Evolutionary conservation across 2,113 vertebrate genomes (phyloP).

Genomic region (Syngnathus typhle): DNA sequence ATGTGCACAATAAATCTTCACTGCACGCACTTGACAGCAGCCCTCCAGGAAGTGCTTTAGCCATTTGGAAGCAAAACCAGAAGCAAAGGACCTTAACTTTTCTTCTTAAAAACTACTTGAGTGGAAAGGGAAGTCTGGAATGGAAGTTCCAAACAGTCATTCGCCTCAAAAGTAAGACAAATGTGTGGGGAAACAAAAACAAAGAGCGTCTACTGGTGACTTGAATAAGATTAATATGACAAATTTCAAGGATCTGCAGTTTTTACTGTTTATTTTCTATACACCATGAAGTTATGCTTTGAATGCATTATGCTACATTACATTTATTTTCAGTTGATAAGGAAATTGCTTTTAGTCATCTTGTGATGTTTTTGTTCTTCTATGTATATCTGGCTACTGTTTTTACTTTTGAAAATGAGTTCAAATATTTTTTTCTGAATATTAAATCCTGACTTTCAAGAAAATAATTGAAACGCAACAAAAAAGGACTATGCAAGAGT

Average conservation of each 20-base stretch:
- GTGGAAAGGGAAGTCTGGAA: slow-evolving; percentile 37
- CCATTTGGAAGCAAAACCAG: slow-evolving; percentile 15
- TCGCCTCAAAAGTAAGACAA: slow-evolving; percentile 47
- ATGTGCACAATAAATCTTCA: slow-evolving; percentile 61
- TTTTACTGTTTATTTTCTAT: neutral
- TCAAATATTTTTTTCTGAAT: neutral
- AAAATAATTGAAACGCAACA: too few relatives aligned
- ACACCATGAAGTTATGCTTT: neutral
- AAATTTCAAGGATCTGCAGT: neutral
- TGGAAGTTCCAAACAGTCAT: slow-evolving; percentile 23
- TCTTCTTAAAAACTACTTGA: slow-evolving; percentile 41
- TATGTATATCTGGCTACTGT: too few relatives aligned
- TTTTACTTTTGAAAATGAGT: neutral
- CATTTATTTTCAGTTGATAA: neutral
- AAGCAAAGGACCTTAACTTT: slow-evolving; percentile 28
- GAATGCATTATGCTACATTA: neutral
- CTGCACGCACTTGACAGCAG: slow-evolving; percentile 45
- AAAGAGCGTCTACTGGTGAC: neutral
- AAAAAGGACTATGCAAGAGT: too few relatives aligned
- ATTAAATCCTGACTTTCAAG: too few relatives aligned
- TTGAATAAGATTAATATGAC: neutral
- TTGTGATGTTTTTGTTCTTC: neutral
- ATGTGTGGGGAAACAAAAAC: slow-evolving; percentile 16
- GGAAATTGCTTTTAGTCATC: neutral
- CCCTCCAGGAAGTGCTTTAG: slow-evolving; percentile 46